Evolutionary conservation across 2,888 invertebrate species (phyloP).

Genomic region (Luperina nickerlii): DNA sequence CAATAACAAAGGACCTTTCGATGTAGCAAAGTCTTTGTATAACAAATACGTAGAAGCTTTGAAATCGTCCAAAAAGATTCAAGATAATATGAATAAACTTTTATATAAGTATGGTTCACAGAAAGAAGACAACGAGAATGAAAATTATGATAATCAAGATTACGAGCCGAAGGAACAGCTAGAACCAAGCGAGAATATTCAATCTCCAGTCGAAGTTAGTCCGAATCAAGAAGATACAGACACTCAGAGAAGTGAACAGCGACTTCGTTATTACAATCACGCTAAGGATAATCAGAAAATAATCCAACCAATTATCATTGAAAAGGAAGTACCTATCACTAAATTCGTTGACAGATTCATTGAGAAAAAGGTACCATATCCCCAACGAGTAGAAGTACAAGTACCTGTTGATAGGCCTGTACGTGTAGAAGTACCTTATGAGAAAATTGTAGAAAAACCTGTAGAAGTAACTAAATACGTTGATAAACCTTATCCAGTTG

Average conservation of each 20-base stretch:
- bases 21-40: slow-evolving; percentile 78
- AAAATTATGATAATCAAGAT: slow-evolving; percentile 69
- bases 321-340: slow-evolving; percentile 86
- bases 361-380: slow-evolving; percentile 85
- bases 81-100: slow-evolving; percentile 78
- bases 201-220: slow-evolving; percentile 77
- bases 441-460: slow-evolving; percentile 90
- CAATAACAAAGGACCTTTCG: slow-evolving; percentile 76
- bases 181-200: slow-evolving; percentile 81
- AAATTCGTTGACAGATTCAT: slow-evolving; percentile 85
- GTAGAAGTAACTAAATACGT: slow-evolving; percentile 87
- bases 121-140: slow-evolving; percentile 79
- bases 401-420: slow-evolving; percentile 85
- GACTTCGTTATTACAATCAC: slow-evolving; percentile 73
- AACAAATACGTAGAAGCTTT: slow-evolving; percentile 81
- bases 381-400: slow-evolving; percentile 81
- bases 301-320: slow-evolving; percentile 86
- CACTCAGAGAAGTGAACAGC: slow-evolving; percentile 75
- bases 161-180: slow-evolving; percentile 76
- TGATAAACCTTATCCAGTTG: slow-evolving; percentile 91
- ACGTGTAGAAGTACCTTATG: slow-evolving; percentile 84
- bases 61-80: slow-evolving; percentile 82
- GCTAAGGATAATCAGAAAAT: slow-evolving; percentile 78
- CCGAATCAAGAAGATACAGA: slow-evolving; percentile 72
- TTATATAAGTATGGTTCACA: slow-evolving; percentile 78